Percentiles rank a stretch among this genome's conserved stretches.
phyloP scores from a whole-genome alignment of 2,888 invertebrate species.

The Linyphia triangularis region DNA sequence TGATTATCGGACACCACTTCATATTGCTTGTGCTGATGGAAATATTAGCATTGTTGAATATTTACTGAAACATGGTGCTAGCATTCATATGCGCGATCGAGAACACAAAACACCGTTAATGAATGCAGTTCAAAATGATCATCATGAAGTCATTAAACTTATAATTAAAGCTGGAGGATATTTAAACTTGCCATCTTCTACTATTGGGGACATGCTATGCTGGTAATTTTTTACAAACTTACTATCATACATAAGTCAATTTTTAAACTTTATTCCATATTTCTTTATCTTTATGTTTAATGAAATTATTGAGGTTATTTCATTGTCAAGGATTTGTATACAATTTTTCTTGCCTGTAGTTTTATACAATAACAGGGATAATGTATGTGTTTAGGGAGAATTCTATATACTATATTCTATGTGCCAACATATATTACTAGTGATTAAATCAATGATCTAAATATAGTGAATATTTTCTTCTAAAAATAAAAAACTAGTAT shows the following conservation, averaged over 20 bases:
- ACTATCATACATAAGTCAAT: background rate
- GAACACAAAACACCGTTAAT: conserved; percentile 86
- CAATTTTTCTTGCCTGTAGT: background rate
- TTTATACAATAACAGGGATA: too few species aligned
- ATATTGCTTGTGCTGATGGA: conserved; percentile 88
- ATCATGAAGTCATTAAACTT: conserved; percentile 82
- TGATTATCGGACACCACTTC: conserved; percentile 89
- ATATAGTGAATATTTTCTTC: too few species aligned
- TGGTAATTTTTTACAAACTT: conserved; percentile 78
- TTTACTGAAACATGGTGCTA: conserved; percentile 88
- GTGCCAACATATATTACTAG: too few species aligned
- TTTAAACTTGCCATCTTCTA: conserved; percentile 83
- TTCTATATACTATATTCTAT: too few species aligned
- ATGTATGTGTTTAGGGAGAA: too few species aligned
- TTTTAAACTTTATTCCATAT: background rate
- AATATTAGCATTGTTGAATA: conserved; percentile 85
- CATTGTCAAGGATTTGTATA: background rate
- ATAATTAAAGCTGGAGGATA: conserved; percentile 88
- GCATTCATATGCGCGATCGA: conserved; percentile 88
- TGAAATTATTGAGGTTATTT: conserved; percentile 16
- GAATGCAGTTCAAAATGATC: conserved; percentile 85
- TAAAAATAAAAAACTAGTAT: too few species aligned
- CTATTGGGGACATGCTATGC: conserved; percentile 86
- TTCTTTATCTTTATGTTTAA: background rate
- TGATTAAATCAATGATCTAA: too few species aligned